These are phyloP conservation scores for Chondrilla cf. caribensis DNA, from an alignment of 37 sponge, comb jelly and placozoan genomes.

Conservation along the genomic window DNA sequence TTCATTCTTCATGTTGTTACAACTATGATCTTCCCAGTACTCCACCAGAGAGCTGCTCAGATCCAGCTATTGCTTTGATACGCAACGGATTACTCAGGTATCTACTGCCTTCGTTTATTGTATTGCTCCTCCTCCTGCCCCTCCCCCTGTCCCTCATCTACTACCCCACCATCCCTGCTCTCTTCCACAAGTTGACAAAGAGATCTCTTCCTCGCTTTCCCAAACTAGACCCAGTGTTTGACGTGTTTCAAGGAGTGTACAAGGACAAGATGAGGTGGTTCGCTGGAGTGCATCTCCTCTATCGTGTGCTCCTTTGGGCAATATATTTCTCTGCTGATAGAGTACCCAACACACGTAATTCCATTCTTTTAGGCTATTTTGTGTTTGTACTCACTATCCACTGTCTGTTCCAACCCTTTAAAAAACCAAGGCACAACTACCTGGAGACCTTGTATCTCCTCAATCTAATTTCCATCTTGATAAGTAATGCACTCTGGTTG, in stretches of 20 bases:
- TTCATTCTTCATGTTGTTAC: too few relatives aligned
- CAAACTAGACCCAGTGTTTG: conserved; percentile 16
- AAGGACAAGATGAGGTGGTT: neutral
- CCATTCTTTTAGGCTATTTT: too few relatives aligned
- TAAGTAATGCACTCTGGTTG: too few relatives aligned
- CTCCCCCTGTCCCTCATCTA: conserved; percentile 1
- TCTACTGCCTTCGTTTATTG: too few relatives aligned
- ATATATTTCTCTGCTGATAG: too few relatives aligned
- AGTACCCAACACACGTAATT: too few relatives aligned
- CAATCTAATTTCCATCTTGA: neutral
- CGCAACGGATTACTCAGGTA: too few relatives aligned
- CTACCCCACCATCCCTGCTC: neutral
- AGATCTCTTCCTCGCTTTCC: neutral
- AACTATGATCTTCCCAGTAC: too few relatives aligned
- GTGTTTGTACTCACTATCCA: neutral
- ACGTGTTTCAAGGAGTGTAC: conserved; percentile 21
- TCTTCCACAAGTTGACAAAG: neutral
- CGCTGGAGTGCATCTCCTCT: neutral
- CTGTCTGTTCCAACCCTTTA: neutral
- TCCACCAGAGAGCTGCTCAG: too few relatives aligned
- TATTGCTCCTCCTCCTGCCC: too few relatives aligned
- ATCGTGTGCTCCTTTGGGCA: neutral
- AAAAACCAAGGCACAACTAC: neutral
- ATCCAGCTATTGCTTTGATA: too few relatives aligned
- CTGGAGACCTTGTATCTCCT: neutral